A percentile compares a stretch with the other conserved stretches of the same genome.
phyloP scores from a whole-genome alignment of 2,113 vertebrate species.

The Aspiorhynchus laticeps region DNA sequence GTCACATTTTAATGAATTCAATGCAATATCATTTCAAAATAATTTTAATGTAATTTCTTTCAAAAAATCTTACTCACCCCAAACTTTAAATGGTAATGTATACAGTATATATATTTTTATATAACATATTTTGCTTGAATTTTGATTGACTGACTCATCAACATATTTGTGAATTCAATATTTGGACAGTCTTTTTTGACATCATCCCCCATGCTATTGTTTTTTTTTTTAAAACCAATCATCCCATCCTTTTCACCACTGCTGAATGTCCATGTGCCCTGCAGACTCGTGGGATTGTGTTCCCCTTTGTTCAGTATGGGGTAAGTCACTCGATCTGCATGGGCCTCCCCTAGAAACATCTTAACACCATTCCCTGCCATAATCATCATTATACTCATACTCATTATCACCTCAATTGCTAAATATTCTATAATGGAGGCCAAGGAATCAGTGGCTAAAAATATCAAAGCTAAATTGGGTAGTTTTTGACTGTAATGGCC shows the following conservation, averaged over 20 bases:
- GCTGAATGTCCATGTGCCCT: slow-evolving; percentile 54
- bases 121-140: neutral
- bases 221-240: slow-evolving; percentile 23
- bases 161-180: neutral
- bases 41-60: neutral
- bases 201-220: slow-evolving; percentile 44
- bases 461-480: neutral
- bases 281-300: slow-evolving; percentile 80
- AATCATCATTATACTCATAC: slow-evolving; percentile 38
- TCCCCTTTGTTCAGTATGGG: slow-evolving; percentile 75
- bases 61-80: neutral
- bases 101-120: too few relatives aligned
- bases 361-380: slow-evolving; percentile 28
- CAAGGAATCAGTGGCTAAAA: slow-evolving; percentile 11
- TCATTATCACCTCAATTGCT: neutral
- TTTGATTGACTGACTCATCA: neutral
- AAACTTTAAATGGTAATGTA: neutral
- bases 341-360: slow-evolving; percentile 54
- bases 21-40: too few relatives aligned
- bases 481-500: neutral
- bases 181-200: slow-evolving; percentile 16
- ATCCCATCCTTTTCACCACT: slow-evolving; percentile 26
- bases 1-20: neutral
- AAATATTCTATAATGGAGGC: neutral
- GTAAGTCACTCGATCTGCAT: slow-evolving; percentile 75